Base-by-base conservation (phyloP, 2,888 invertebrate species). In the Chorisops tibialis region DNA sequence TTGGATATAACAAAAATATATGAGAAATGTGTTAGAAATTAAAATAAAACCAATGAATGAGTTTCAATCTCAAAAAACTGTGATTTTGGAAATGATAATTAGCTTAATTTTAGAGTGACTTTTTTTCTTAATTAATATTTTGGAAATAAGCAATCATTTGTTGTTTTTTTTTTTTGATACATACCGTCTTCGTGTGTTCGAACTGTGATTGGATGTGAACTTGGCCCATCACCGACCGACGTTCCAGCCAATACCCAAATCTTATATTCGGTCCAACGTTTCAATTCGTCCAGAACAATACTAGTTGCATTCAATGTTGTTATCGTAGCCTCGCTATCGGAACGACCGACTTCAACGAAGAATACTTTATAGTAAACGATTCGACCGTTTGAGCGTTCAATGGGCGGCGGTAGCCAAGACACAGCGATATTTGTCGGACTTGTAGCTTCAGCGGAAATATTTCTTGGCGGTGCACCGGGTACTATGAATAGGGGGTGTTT, bases 161-260 rank as follows among this genome's bases (percentile, higher is more conserved):
- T 30, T 30, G n/a, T n/a, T 30, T 5, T 30, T 30, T 30, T 1
- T 30, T 30, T 30, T 30, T 30, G 67, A 79, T 77, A 91, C 96
- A 89, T 96, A 98, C 98, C 97, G 88, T 96, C 96, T 89, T 97
- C 97, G 78, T 93, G 92, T 70, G 97, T 97, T 83, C 90, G 89
- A 73, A 95, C 89, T 74, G 88, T 87, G 83, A 96, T 89, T 67
- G 94, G 93, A 80, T 89, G 89, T 71, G 95, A 95, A 73, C 89
- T 86, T 67, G 92, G 97, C 67, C 98, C 97, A 80, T 96, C 95
- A 75, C 98, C 98, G 70, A 96, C 93, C 73, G 88, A 89, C 72
- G 97, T 98, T 74, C 95, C 95, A 68, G 97, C 97, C 71, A 94
- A 83, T 74, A 97, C 92, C 94, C 95, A 95, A 74, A 98, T 89